Percentiles rank a stretch among this genome's conserved stretches.
phyloP scores from a whole-genome alignment of 1,140 invertebrate species.

The Andricus grossulariae region DNA sequence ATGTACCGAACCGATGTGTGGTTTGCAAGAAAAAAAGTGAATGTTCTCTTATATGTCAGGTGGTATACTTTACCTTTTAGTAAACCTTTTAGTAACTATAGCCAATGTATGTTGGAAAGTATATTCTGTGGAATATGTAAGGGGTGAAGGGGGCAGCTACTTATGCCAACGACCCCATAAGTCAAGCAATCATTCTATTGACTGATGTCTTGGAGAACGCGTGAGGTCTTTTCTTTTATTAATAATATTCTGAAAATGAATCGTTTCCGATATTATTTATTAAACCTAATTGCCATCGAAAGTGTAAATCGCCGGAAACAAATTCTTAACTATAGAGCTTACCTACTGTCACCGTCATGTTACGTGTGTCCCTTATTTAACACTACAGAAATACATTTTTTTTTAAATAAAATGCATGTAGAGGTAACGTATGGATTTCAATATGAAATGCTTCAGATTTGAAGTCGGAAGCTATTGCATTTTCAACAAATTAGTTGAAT shows the following conservation, averaged over 20 bases:
- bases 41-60: constrained; percentile 24
- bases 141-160: background rate
- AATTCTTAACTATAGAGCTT: no score
- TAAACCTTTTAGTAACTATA: constrained; percentile 28
- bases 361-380: no score
- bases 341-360: no score
- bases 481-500: no score
- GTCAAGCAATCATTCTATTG: constrained; percentile 46
- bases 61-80: constrained; percentile 28
- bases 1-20: constrained; percentile 14
- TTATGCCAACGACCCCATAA: constrained; percentile 47
- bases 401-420: no score
- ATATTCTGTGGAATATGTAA: constrained; percentile 18
- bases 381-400: no score
- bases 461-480: no score
- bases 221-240: background rate
- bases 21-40: background rate
- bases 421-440: no score
- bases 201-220: constrained; percentile 8
- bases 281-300: background rate
- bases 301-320: background rate
- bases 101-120: constrained; percentile 15
- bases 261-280: background rate
- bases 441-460: no score
- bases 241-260: background rate